phyloP scores from a whole-genome alignment of 30 jellyfish, hydroid and myxozoan genomes.

The Aurelia sp. region DNA sequence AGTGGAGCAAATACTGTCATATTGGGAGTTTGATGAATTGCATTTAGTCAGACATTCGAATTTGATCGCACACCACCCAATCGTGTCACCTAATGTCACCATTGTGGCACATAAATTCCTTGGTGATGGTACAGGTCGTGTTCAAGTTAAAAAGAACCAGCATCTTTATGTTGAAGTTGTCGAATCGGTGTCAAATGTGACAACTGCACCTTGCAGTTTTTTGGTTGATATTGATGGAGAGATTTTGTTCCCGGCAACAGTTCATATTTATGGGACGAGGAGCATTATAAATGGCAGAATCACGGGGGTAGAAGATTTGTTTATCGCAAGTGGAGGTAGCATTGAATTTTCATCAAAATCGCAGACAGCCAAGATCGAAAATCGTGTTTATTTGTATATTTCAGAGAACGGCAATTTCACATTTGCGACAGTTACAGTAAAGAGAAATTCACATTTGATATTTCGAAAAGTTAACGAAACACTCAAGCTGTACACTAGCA shows the following conservation, averaged over 20 bases:
- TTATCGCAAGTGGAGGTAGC: conserved; percentile 62
- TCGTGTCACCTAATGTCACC: conserved; percentile 60
- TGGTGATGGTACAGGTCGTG: conserved; percentile 76
- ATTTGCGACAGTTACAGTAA: conserved; percentile 41
- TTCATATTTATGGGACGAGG: conserved; percentile 62
- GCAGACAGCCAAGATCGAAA: conserved; percentile 68
- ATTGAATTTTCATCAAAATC: conserved; percentile 64
- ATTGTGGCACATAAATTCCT: conserved; percentile 59
- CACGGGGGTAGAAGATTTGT: conserved; percentile 61
- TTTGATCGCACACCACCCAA: conserved; percentile 57
- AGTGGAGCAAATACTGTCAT: conserved; percentile 31
- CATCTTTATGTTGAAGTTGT: conserved; percentile 68
- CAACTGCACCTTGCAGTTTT: conserved; percentile 81
- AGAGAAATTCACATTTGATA: conserved; percentile 50
- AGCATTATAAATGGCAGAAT: conserved; percentile 59
- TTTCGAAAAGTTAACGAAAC: conserved; percentile 49
- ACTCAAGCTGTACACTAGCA: conserved; percentile 36
- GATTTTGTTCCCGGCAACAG: conserved; percentile 61
- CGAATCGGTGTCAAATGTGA: conserved; percentile 59
- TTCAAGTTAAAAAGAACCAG: conserved; percentile 50
- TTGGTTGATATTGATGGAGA: conserved; percentile 62
- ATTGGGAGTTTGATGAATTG: conserved; percentile 72
- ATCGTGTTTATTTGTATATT: conserved; percentile 59
- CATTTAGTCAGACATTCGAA: conserved; percentile 66
- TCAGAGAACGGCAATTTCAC: conserved; percentile 64